Base-by-base conservation (phyloP, 1,140 invertebrate species). In the Schlechtendalia chinensis region DNA sequence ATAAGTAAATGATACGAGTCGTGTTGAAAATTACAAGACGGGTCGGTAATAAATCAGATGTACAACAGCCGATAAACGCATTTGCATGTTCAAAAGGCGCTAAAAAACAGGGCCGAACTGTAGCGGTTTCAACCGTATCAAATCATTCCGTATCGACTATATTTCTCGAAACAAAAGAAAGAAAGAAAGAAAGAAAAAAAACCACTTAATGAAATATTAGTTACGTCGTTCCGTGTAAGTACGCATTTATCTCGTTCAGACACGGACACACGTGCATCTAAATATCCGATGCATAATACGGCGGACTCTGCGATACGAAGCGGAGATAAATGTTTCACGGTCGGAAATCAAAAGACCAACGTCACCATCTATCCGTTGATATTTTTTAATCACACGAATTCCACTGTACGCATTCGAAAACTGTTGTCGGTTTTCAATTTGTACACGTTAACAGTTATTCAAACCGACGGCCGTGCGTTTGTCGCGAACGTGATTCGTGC, bases 41-140 rank as follows among this genome's bases (percentile, higher is more conserved):
- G 29, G 39, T 50, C 11, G 17, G 27, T 59, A 58, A 59, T 77
- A 77, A 77, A 77, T 77, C 54, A 77, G 53, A 24, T 45, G 32
- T 10, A 24, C 17, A 39, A 59, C 32, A 14, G 54, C 12, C 32
- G 72, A 59, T 77, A 77, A 77, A 59, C 29, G 14, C 54, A 50
- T 56, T 77, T 45, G 67, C 67, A 27, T 69, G 45, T 69, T 50
- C 1, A 59, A 77, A 77, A 59, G 56, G 54, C 72, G 72, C n/a
- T 17, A 58, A 77, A n/a, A 59, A 59, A 29, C 53, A 6, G 72
- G 45, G 24, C 10, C 17, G 22, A 50, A 8, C 27, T 0, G 2
- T 74, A 72, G 50, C 54, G 17, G 27, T 56, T 56, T 5, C 3
- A 22, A 56, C n/a, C 19, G 50, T 58, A 32, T 74, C 45, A 77